Evolutionary conservation across 2,888 invertebrate species (phyloP).

Genomic region (Elegia similella): DNA sequence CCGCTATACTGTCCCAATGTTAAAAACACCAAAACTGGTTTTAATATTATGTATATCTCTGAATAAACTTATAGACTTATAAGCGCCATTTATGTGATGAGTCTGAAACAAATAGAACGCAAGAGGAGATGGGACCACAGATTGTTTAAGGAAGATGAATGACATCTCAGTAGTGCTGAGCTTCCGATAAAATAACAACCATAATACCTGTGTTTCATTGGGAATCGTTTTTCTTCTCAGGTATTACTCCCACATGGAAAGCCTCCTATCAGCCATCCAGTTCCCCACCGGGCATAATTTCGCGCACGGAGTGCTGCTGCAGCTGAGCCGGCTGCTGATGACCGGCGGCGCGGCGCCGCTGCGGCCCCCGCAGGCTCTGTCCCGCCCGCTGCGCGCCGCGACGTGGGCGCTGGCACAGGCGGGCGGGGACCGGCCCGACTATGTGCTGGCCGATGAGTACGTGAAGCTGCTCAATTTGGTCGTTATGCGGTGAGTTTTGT

Average conservation of each 20-base stretch:
- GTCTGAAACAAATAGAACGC: too few relatives aligned
- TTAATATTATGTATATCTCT: too few relatives aligned
- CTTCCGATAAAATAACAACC: too few relatives aligned
- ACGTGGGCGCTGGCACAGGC: conserved; percentile 45
- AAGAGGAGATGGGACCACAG: too few relatives aligned
- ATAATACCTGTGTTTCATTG: too few relatives aligned
- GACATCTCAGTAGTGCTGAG: too few relatives aligned
- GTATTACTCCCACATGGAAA: conserved; percentile 44
- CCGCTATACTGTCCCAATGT: too few relatives aligned
- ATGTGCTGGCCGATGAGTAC: conserved; percentile 54
- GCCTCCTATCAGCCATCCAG: conserved; percentile 37
- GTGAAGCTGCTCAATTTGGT: conserved; percentile 51
- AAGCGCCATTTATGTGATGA: too few relatives aligned
- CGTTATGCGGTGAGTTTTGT: conserved; percentile 49
- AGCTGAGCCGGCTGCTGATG: conserved; percentile 60
- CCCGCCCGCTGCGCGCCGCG: conserved; percentile 12
- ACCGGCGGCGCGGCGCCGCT: conserved; percentile 28
- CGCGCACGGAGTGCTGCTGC: conserved; percentile 85
- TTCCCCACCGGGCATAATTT: conserved; percentile 67
- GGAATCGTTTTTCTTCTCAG: conserved; percentile 29
- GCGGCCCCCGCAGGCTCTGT: conserved; percentile 9
- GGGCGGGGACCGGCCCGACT: conserved; percentile 39
- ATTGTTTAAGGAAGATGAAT: too few relatives aligned
- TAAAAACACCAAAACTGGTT: too few relatives aligned
- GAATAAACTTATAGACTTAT: too few relatives aligned